Percentiles rank a stretch among this genome's conserved stretches.
These are phyloP conservation scores for Orestias chungarensis DNA, from an alignment of 2,797 vertebrate species.

Conservation along the genomic window DNA sequence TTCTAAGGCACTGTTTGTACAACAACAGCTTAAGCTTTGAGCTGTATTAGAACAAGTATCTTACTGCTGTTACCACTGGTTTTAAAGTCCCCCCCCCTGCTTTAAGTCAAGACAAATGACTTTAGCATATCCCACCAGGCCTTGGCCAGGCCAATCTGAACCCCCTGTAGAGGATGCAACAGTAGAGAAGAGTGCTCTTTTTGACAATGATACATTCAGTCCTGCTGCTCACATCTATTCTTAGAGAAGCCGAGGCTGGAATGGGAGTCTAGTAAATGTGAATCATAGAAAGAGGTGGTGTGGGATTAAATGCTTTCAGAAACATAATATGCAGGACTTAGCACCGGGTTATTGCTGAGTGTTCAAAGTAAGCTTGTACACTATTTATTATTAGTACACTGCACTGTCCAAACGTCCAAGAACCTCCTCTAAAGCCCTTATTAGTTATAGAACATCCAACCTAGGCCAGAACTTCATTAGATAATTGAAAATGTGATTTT, in stretches of 20 bases:
- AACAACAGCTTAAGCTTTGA: constrained; percentile 1
- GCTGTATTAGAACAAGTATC: constrained; percentile 21
- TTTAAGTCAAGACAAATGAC: constrained; percentile 47
- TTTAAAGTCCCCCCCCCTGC: constrained; percentile 38
- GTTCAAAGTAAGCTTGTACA: not conserved
- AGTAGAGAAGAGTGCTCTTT: constrained; percentile 40
- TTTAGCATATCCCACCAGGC: constrained; percentile 53
- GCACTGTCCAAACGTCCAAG: not conserved
- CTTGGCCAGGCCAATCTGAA: constrained; percentile 43
- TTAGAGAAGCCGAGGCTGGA: constrained; percentile 49
- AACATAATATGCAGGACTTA: not conserved
- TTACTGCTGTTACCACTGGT: constrained; percentile 26
- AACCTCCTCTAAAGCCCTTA: constrained; percentile 3
- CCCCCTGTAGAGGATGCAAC: constrained; percentile 33
- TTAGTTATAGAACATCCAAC: constrained; percentile 17
- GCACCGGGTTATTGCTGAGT: not conserved
- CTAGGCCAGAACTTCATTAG: not conserved
- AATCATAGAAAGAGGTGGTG: constrained; percentile 35
- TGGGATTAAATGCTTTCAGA: constrained; percentile 15
- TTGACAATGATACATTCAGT: constrained; percentile 65
- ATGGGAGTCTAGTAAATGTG: constrained; percentile 42
- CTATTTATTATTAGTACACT: not conserved
- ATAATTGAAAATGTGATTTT: constrained; percentile 10
- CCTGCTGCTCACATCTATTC: constrained; percentile 53
- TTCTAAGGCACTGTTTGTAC: not conserved